These are phyloP conservation scores for Vulpes ferrilata DNA, from an alignment of 2,113 vertebrate species.

Conservation along the genomic window DNA sequence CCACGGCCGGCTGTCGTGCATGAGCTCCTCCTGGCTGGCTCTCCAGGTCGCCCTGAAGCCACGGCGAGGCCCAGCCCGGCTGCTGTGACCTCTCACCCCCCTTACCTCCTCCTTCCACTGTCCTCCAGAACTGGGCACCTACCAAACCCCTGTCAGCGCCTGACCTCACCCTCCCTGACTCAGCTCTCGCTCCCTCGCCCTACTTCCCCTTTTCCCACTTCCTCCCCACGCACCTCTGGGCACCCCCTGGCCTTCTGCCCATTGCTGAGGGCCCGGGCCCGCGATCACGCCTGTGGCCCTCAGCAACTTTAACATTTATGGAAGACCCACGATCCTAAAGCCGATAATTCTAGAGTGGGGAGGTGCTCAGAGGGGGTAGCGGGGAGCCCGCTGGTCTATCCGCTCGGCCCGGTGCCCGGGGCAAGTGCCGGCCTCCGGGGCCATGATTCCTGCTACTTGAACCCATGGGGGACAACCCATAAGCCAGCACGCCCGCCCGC, in stretches of 20 bases:
- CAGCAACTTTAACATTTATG: background rate
- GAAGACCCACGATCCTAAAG: background rate
- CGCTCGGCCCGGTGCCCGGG: too few species aligned
- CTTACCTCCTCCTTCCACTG: background rate
- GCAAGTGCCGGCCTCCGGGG: background rate
- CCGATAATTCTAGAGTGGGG: background rate
- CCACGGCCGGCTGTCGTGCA: rapidly evolving
- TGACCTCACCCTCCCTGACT: background rate
- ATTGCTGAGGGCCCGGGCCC: background rate
- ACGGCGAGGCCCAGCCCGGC: background rate
- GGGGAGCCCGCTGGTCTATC: background rate
- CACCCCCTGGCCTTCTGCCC: background rate
- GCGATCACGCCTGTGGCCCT: background rate
- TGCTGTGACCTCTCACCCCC: background rate
- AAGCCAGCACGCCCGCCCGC: background rate
- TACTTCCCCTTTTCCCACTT: background rate
- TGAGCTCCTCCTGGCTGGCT: background rate
- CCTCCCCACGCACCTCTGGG: background rate
- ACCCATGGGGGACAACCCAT: background rate
- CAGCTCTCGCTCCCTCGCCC: background rate
- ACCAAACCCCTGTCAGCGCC: rapidly evolving
- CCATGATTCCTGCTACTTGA: background rate
- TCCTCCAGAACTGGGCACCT: background rate
- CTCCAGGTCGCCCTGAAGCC: background rate
- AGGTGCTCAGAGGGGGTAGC: background rate